Conservation (phyloP, 2,888 invertebrate species). For the Melanotus villosus region DNA sequence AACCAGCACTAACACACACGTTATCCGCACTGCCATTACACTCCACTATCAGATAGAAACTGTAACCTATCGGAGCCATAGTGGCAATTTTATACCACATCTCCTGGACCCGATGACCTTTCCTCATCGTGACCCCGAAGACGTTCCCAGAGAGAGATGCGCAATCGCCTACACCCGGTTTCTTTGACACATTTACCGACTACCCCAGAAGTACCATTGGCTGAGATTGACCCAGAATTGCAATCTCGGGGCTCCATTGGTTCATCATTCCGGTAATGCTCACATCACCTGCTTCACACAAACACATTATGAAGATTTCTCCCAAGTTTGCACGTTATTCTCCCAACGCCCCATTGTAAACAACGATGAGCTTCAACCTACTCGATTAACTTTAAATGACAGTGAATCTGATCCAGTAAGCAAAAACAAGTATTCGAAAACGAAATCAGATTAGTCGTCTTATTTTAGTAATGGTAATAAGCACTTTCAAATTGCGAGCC, state of each 20-base stretch:
- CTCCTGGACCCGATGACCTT: slow-evolving; percentile 64
- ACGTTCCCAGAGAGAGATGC: slow-evolving; percentile 56
- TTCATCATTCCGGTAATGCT: slow-evolving; percentile 47
- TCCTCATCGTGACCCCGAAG: slow-evolving; percentile 64
- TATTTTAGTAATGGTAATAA: slow-evolving; percentile 26
- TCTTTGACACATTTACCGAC: slow-evolving; percentile 65
- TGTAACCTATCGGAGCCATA: slow-evolving; percentile 61
- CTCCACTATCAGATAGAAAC: slow-evolving; percentile 55
- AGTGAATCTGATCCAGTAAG: slow-evolving; percentile 48
- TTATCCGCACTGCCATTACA: slow-evolving; percentile 54
- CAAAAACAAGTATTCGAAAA: slow-evolving; percentile 42
- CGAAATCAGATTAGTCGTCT: slow-evolving; percentile 43
- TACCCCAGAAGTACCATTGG: slow-evolving; percentile 65
- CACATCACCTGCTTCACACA: slow-evolving; percentile 46
- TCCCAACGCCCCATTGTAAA: slow-evolving; percentile 32
- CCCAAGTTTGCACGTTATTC: slow-evolving; percentile 7
- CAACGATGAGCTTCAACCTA: background rate
- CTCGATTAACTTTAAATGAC: slow-evolving; percentile 14
- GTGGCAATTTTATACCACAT: slow-evolving; percentile 65
- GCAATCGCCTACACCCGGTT: slow-evolving; percentile 52
- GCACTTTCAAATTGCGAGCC: slow-evolving; percentile 8
- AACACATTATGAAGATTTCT: slow-evolving; percentile 29
- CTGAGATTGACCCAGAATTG: slow-evolving; percentile 62
- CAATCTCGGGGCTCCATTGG: slow-evolving; percentile 55
- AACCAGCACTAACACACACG: slow-evolving; percentile 62